Conservation (phyloP, 2,797 vertebrate genomes). For the Hephaestus fuliginosus region DNA sequence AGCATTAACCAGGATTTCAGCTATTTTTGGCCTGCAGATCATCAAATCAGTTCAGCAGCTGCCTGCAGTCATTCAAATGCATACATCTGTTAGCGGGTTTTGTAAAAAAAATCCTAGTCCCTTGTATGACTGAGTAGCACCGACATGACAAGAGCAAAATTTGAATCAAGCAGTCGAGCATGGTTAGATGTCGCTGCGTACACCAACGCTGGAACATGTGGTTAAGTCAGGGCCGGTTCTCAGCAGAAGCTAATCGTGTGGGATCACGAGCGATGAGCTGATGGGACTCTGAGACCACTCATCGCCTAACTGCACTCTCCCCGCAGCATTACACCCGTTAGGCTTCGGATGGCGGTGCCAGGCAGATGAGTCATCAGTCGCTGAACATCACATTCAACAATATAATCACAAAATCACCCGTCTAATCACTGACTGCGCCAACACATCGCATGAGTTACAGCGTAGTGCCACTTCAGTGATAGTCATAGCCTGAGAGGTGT, state of each 20-base stretch:
- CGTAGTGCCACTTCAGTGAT: conserved; percentile 14
- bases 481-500: background rate
- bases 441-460: conserved; percentile 9
- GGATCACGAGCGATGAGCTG: conserved; percentile 5
- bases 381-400: conserved; percentile 11
- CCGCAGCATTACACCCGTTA: background rate
- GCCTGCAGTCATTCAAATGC: background rate
- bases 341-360: background rate
- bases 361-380: conserved; percentile 25
- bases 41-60: background rate
- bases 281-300: background rate
- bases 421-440: conserved; percentile 6
- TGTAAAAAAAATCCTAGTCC: background rate
- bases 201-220: background rate
- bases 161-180: background rate
- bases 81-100: background rate
- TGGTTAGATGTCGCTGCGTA: background rate
- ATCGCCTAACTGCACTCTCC: background rate
- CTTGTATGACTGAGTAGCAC: background rate
- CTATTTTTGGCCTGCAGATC: background rate
- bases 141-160: background rate
- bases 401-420: conserved; percentile 18
- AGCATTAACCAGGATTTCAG: background rate
- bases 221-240: background rate
- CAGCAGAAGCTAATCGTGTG: background rate